These are phyloP conservation scores for Mesochorus sp. DNA, from an alignment of 2,888 invertebrate species.

Conservation along the genomic window DNA sequence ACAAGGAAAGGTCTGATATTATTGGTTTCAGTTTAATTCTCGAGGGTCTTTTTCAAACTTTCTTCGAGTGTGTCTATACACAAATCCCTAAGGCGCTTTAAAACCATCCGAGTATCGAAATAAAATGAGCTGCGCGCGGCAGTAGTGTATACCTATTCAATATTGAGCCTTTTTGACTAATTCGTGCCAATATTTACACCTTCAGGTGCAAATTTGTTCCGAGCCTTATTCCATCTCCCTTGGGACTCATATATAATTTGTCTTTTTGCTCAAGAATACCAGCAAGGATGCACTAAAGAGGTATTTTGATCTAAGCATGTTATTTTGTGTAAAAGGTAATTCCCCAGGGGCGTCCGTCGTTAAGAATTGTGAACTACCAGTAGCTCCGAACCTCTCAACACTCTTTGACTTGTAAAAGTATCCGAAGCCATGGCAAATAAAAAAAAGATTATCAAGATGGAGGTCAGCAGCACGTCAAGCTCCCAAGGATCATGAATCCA, in stretches of 20 bases:
- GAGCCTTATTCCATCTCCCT: constrained; percentile 33
- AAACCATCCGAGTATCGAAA: constrained; percentile 47
- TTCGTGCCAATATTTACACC: constrained; percentile 67
- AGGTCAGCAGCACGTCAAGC: constrained; percentile 10
- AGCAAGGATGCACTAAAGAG: constrained; percentile 53
- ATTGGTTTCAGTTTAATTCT: constrained; percentile 43
- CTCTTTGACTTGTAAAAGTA: constrained; percentile 29
- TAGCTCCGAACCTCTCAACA: constrained; percentile 15
- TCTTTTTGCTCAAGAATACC: constrained; percentile 40
- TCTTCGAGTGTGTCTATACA: constrained; percentile 29
- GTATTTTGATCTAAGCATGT: constrained; percentile 64
- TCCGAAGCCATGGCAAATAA: not conserved
- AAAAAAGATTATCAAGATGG: constrained; percentile 25
- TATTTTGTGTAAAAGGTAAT: constrained; percentile 45
- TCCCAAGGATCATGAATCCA: constrained; percentile 64
- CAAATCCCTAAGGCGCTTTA: constrained; percentile 58
- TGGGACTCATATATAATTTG: constrained; percentile 57
- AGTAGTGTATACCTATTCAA: constrained; percentile 10
- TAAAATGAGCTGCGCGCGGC: too few relatives aligned
- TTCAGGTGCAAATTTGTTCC: constrained; percentile 57
- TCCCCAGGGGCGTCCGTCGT: constrained; percentile 58
- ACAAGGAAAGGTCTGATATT: constrained; percentile 24
- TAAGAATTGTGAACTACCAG: constrained; percentile 42
- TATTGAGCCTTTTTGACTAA: constrained; percentile 59
- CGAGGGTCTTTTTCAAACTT: constrained; percentile 28